Evolutionary conservation across 1,140 invertebrate species (phyloP).

Genomic region (Aphis gossypii): DNA sequence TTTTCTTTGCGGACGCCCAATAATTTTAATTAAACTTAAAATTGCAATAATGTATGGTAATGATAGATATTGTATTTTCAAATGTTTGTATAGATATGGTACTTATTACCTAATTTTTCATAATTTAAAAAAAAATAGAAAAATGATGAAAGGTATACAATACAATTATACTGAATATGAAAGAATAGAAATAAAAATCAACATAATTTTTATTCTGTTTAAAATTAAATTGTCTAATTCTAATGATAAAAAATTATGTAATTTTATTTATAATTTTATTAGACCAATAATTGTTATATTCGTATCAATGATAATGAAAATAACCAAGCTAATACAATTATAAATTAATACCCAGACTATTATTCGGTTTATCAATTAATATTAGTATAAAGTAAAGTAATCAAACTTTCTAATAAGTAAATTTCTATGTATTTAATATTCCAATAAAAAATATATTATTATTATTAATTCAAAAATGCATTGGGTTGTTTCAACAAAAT

Average conservation of each 20-base stretch:
- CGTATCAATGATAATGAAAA: too few species aligned
- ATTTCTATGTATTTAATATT: too few species aligned
- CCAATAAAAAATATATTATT: too few species aligned
- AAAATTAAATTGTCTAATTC: neutral
- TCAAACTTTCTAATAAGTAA: too few species aligned
- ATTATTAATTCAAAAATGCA: too few species aligned
- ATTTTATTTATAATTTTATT: too few species aligned
- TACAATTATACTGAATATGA: neutral
- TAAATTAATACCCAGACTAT: too few species aligned
- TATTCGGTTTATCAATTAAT: too few species aligned
- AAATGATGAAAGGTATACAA: neutral
- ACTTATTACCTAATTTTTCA: neutral
- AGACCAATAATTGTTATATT: too few species aligned
- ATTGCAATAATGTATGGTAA: neutral
- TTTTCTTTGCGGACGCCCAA: neutral
- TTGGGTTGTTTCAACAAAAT: too few species aligned
- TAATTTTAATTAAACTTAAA: slow-evolving; percentile 8
- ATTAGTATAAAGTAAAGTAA: too few species aligned
- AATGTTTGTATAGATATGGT: neutral
- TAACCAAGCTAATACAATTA: too few species aligned
- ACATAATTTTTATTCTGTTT: neutral
- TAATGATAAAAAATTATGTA: neutral
- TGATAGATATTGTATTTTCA: neutral
- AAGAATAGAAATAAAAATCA: neutral
- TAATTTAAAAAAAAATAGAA: neutral